Evolutionary conservation across 2,113 vertebrate species (phyloP).

Genomic region (Hylia prasina): DNA sequence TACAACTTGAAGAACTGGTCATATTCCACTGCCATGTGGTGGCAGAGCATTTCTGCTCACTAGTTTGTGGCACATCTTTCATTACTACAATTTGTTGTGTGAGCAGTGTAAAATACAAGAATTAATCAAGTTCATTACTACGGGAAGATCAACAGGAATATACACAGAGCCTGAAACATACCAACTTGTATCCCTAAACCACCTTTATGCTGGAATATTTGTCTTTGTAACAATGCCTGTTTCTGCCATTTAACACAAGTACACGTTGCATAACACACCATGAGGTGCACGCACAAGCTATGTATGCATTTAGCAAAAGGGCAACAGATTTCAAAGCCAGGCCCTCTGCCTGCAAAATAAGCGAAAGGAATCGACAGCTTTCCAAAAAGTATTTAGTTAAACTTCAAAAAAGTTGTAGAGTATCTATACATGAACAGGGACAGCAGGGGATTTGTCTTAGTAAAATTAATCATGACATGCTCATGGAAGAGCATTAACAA

Average conservation of each 20-base stretch:
- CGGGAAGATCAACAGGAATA: not conserved
- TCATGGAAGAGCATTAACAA: not conserved
- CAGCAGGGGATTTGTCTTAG: not conserved
- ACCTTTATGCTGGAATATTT: not conserved
- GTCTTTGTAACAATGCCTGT: not conserved
- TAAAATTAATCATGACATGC: not conserved
- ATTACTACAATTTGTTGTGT: not conserved
- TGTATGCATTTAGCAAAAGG: not conserved
- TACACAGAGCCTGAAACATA: not conserved
- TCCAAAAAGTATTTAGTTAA: not conserved
- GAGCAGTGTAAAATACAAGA: not conserved
- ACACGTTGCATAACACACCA: not conserved
- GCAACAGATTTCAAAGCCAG: not conserved
- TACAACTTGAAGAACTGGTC: not conserved
- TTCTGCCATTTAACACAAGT: not conserved
- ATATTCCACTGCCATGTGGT: not conserved
- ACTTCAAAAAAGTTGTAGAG: not conserved
- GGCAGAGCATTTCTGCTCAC: not conserved
- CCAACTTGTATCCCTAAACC: not conserved
- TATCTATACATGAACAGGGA: not conserved
- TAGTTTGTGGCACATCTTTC: not conserved
- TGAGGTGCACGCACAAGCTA: not conserved
- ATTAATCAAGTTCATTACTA: not conserved
- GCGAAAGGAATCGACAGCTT: not conserved
- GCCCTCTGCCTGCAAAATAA: not conserved